Conservation (phyloP, 2,113 vertebrate genomes). For the Brachypteracias leptosomus region DNA sequence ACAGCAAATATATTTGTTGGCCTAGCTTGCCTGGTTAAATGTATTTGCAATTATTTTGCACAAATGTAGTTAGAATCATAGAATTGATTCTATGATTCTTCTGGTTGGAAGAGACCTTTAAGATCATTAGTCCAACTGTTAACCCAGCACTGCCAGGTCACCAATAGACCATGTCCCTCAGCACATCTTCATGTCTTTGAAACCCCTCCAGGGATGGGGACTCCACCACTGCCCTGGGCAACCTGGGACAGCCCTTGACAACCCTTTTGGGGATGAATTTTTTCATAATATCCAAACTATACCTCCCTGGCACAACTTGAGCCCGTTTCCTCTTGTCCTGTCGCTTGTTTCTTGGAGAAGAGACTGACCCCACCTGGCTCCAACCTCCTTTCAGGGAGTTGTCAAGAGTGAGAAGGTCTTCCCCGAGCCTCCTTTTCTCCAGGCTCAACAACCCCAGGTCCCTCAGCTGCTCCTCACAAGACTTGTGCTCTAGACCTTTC, state of each 20-base stretch:
- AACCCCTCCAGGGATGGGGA: not conserved
- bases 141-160: not conserved
- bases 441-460: not conserved
- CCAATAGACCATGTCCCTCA: not conserved
- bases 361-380: not conserved
- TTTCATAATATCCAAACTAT: not conserved
- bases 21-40: not conserved
- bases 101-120: not conserved
- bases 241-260: not conserved
- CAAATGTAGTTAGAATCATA: too few relatives aligned
- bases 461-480: not conserved
- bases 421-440: not conserved
- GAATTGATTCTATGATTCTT: too few relatives aligned
- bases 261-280: not conserved
- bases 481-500: not conserved
- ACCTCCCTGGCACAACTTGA: not conserved
- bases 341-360: not conserved
- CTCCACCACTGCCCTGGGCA: not conserved
- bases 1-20: not conserved
- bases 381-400: not conserved
- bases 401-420: not conserved
- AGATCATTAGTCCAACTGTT: not conserved
- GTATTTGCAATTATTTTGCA: not conserved
- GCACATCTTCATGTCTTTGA: not conserved
- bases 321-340: not conserved